Evolutionary conservation across 1,140 invertebrate species (phyloP).

Genomic region (Drosophila gunungcola): DNA sequence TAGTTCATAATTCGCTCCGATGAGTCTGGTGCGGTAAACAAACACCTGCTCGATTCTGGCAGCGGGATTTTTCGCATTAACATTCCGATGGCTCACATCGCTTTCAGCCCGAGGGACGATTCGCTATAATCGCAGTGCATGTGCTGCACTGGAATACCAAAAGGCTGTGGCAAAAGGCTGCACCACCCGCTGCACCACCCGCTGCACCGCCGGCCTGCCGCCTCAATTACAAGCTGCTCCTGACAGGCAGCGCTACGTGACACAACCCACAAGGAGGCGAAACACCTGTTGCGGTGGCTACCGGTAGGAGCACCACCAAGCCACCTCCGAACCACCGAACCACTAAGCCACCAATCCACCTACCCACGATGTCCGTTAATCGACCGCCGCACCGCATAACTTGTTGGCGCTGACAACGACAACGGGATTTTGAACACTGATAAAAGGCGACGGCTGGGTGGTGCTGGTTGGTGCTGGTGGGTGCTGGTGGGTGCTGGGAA

Average conservation of each 20-base stretch:
- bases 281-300: slow-evolving; percentile 73
- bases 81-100: slow-evolving; percentile 43
- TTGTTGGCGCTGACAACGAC: slow-evolving; percentile 79
- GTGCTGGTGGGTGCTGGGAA: slow-evolving; percentile 34
- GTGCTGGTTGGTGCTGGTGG: not conserved
- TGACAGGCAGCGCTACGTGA: slow-evolving; percentile 69
- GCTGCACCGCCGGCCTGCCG: slow-evolving; percentile 21
- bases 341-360: slow-evolving; percentile 1
- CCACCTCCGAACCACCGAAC: slow-evolving; percentile 1
- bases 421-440: slow-evolving; percentile 78
- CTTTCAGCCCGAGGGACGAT: slow-evolving; percentile 24
- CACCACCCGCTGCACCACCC: slow-evolving; percentile 12
- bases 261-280: slow-evolving; percentile 52
- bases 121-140: slow-evolving; percentile 47
- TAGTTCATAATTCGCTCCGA: slow-evolving; percentile 47
- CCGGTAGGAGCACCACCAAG: slow-evolving; percentile 15
- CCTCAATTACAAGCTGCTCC: slow-evolving; percentile 75
- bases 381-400: slow-evolving; percentile 63
- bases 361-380: slow-evolving; percentile 53
- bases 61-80: slow-evolving; percentile 41
- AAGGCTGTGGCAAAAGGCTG: slow-evolving; percentile 30
- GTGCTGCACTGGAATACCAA: slow-evolving; percentile 65
- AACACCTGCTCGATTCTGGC: slow-evolving; percentile 36
- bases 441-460: slow-evolving; percentile 50
- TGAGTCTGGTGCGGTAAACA: slow-evolving; percentile 9